phyloP scores from a whole-genome alignment of 2,113 vertebrate genomes.

The Python bivittatus region DNA sequence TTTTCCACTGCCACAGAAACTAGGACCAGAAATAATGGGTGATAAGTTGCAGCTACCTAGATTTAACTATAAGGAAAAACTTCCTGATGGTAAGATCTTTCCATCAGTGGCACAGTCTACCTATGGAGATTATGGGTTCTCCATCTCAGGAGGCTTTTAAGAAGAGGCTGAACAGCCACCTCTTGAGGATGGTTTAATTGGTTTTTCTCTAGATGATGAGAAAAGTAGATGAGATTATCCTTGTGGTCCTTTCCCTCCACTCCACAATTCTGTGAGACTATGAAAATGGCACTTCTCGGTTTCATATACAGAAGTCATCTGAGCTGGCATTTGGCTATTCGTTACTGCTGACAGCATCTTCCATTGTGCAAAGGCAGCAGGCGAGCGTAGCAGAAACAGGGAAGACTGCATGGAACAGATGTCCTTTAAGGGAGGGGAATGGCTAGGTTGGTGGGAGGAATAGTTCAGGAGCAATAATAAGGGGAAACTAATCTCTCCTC shows the following conservation, averaged over 20 bases:
- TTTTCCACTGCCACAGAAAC: background rate
- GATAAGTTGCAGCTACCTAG: background rate
- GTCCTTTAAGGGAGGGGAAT: background rate
- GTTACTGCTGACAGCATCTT: background rate
- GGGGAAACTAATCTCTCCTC: background rate
- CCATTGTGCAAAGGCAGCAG: background rate
- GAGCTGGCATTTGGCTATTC: background rate
- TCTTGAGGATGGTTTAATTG: background rate
- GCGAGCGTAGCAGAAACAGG: background rate
- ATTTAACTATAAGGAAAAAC: background rate
- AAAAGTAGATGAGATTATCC: background rate
- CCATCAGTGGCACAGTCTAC: background rate
- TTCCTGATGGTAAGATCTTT: background rate
- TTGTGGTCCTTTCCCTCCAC: background rate
- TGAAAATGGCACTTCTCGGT: background rate
- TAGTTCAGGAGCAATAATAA: background rate
- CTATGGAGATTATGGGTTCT: background rate
- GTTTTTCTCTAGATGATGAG: too few species aligned
- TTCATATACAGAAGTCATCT: background rate
- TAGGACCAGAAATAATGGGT: background rate
- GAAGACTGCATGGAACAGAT: background rate
- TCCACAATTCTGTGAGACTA: background rate
- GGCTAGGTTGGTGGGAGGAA: background rate
- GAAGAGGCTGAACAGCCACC: background rate
- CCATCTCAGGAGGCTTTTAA: background rate